Conservation (phyloP, 53 echinoderm and acorn worm species). For the Paelopatides confundens region DNA sequence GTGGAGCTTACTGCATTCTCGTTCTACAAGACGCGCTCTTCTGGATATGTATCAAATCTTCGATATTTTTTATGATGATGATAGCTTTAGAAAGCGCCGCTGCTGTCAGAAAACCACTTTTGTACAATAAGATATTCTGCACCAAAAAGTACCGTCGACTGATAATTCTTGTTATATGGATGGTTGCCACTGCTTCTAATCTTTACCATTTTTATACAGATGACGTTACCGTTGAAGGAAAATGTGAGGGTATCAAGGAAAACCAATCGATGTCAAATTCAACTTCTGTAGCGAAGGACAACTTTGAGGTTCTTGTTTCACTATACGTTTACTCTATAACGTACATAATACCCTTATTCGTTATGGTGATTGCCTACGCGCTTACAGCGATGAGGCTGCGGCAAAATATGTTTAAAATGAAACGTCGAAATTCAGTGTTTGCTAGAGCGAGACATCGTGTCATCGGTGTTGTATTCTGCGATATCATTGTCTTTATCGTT, state of each 20-base stretch:
- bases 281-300: background rate
- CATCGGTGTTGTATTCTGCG: conserved; percentile 17
- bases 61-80: conserved; percentile 16
- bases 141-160: background rate
- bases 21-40: background rate
- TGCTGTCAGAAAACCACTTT: conserved; percentile 6
- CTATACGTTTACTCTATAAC: conserved; percentile 10
- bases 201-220: conserved; percentile 12
- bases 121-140: conserved; percentile 20
- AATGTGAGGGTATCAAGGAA: background rate
- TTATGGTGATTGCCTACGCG: conserved; percentile 2
- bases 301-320: background rate
- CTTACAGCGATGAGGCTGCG: conserved; percentile 22
- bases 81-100: conserved; percentile 23
- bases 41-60: conserved; percentile 16
- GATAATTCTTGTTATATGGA: background rate
- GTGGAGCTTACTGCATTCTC: background rate
- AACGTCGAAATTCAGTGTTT: conserved; percentile 10
- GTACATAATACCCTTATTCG: background rate
- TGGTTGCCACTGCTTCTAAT: background rate
- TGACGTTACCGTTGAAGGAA: background rate
- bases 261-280: background rate
- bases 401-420: conserved; percentile 15
- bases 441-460: conserved; percentile 12
- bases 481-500: conserved; percentile 34